Percentiles rank a stretch among this genome's conserved stretches.
Conservation (phyloP, 1,140 invertebrate genomes). For the Ericerus pela region DNA sequence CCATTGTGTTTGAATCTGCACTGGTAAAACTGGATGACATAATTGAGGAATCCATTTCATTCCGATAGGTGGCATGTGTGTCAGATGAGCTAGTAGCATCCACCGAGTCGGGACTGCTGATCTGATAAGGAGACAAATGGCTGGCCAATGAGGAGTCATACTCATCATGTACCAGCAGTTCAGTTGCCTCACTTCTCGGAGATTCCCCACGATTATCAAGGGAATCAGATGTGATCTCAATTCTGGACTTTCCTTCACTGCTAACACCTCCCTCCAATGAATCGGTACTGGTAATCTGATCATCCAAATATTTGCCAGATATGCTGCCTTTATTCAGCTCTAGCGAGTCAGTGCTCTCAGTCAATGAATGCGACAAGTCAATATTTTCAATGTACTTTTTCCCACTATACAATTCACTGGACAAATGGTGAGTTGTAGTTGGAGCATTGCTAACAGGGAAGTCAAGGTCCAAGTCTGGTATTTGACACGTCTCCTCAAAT, state of each 20-base stretch:
- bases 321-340: slow-evolving; percentile 24
- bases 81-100: slow-evolving; percentile 58
- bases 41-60: slow-evolving; percentile 61
- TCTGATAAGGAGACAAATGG: slow-evolving; percentile 17
- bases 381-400: slow-evolving; percentile 23
- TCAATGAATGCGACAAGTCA: slow-evolving; percentile 27
- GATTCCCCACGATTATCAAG: not conserved
- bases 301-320: slow-evolving; percentile 17
- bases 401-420: slow-evolving; percentile 20
- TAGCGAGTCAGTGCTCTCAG: slow-evolving; percentile 32
- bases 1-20: slow-evolving; percentile 56
- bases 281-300: slow-evolving; percentile 36
- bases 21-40: slow-evolving; percentile 68
- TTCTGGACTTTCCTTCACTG: slow-evolving; percentile 24
- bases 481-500: slow-evolving; percentile 35
- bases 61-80: slow-evolving; percentile 66
- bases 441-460: slow-evolving; percentile 23
- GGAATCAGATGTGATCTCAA: slow-evolving; percentile 23
- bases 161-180: slow-evolving; percentile 21
- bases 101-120: slow-evolving; percentile 48
- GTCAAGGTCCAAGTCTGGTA: slow-evolving; percentile 35
- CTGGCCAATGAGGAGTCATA: slow-evolving; percentile 19
- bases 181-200: not conserved
- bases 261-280: slow-evolving; percentile 35
- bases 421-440: slow-evolving; percentile 3